These are phyloP conservation scores for Etheostoma cragini DNA, from an alignment of 2,113 vertebrate genomes.

Conservation along the genomic window DNA sequence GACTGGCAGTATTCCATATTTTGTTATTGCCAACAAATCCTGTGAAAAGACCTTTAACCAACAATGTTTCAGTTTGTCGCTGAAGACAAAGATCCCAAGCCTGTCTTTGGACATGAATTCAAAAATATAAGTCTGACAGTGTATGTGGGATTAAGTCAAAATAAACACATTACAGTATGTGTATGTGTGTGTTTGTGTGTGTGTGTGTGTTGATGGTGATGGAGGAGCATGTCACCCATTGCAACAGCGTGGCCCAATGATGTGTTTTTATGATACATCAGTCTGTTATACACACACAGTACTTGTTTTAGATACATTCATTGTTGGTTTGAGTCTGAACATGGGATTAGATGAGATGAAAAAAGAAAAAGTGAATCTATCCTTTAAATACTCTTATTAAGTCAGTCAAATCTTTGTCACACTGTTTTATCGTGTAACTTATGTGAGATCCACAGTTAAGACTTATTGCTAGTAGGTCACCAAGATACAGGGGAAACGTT, in stretches of 20 bases:
- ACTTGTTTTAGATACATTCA: background rate
- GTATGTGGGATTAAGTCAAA: too few relatives aligned
- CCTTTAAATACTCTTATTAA: too few relatives aligned
- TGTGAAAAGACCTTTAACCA: too few relatives aligned
- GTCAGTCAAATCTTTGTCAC: too few relatives aligned
- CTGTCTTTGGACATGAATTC: too few relatives aligned
- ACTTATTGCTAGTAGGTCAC: background rate
- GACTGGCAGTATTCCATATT: background rate
- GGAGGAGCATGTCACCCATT: background rate
- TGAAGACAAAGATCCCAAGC: too few relatives aligned
- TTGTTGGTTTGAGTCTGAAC: background rate
- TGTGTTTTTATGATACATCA: background rate
- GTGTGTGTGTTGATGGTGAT: background rate
- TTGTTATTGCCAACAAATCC: background rate
- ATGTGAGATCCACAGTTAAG: background rate
- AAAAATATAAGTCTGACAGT: too few relatives aligned
- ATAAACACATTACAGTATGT: too few relatives aligned
- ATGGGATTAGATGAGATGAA: background rate
- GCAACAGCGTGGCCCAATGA: background rate
- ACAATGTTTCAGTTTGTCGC: too few relatives aligned
- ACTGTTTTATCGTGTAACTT: background rate
- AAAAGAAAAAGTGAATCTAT: too few relatives aligned
- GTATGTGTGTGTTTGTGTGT: too few relatives aligned
- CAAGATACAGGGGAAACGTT: background rate
- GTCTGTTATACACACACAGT: background rate